Evolutionary conservation across 2,113 vertebrate species (phyloP), one percentile per base, ranked within the genome.

Genomic region (Scatophagus argus): DNA sequence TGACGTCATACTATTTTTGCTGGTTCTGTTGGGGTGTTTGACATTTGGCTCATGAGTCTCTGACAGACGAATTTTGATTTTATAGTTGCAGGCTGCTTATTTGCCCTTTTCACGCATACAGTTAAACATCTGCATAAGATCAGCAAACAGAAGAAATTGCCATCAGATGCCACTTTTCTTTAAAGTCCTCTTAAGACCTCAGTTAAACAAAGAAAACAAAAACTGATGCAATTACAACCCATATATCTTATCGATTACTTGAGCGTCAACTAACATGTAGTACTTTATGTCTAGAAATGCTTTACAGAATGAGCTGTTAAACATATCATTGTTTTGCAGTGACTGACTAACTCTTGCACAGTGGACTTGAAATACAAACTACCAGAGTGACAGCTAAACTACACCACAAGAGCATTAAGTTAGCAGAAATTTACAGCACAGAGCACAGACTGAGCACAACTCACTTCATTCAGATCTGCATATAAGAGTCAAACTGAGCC

Each of bases 341-440:
- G 78, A 77, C 34, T 62, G 66, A 74, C 77, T 71, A 55, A 75
- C 63, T 79, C 34, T 65, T 74, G 69, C 39, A 90, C 51, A 32
- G 81, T 77, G 38, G 71, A 84, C 67, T 77, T 74, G n/a, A 72
- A 81, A 74, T 52, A 82, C 66, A 87, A 62, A 72, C 74, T 56
- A 83, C 71, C 58, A 71, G 71, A 83, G 74, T 83, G 82, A 91
- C 81, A 66, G 61, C 54, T 75, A 67, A 81, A 72, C 74, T 58
- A 91, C 77, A 89, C 79, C 65, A 91, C 62, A 3, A 69, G 54
- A 88, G 81, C 82, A 31, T 75, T 64, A 77, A 29, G 73, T 83
- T 66, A 87, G 91, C 89, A 87, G 77, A 83, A 87, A 91, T 90
- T 77, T 93, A 91, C 84, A 93, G 88, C 91, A 86, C 65, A 75